These are phyloP conservation scores for Tringa solitaria DNA, from an alignment of 2,113 vertebrate genomes.

Conservation along the genomic window DNA sequence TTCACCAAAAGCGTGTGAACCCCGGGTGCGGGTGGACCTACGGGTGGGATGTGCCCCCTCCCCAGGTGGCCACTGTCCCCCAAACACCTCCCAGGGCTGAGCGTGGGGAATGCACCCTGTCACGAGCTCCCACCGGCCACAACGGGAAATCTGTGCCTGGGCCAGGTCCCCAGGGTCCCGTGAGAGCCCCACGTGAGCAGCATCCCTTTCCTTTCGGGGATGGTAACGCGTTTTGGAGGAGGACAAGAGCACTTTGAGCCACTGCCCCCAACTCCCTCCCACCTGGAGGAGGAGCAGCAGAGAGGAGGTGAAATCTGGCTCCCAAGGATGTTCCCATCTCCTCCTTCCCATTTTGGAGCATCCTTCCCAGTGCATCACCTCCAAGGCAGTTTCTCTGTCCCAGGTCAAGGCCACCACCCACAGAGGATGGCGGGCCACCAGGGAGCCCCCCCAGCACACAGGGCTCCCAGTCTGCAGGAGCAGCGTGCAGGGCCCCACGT, in stretches of 20 bases:
- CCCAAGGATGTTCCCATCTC: background rate
- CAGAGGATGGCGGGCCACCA: background rate
- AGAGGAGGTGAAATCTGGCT: background rate
- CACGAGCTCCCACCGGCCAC: background rate
- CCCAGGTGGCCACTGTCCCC: background rate
- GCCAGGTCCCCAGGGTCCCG: background rate
- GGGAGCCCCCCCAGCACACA: background rate
- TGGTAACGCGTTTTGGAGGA: rapidly evolving
- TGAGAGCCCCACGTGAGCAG: rapidly evolving
- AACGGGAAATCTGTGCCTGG: background rate
- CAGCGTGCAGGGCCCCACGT: background rate
- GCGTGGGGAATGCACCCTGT: rapidly evolving
- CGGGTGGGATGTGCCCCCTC: background rate
- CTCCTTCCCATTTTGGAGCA: background rate
- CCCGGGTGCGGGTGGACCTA: rapidly evolving
- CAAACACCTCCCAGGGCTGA: background rate
- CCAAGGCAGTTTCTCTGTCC: background rate
- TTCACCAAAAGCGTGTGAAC: rapidly evolving
- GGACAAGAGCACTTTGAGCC: background rate
- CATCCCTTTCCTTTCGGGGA: background rate
- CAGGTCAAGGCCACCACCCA: background rate
- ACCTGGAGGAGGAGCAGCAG: rapidly evolving
- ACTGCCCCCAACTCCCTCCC: no score
- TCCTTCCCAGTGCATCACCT: background rate
- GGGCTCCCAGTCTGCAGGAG: background rate